Conservation (phyloP, 2,888 invertebrate genomes). For the Drosophila putrida region DNA sequence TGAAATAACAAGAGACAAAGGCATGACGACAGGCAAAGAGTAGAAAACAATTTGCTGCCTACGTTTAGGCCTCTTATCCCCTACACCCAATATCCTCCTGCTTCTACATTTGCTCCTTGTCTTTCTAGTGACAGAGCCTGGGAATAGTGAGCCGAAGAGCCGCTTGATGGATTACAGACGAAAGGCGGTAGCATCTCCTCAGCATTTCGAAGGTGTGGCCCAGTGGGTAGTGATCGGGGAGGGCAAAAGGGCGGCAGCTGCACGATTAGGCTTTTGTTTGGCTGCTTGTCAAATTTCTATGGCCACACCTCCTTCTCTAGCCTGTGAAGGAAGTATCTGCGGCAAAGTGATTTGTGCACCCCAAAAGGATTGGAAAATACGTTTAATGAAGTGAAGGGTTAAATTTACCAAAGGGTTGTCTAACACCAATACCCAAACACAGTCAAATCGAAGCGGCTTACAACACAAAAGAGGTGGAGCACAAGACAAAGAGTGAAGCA, state of each 20-base stretch:
- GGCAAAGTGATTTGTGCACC: conserved; percentile 72
- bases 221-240: background rate
- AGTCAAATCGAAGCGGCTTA: conserved; percentile 56
- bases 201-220: conserved; percentile 53
- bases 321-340: conserved; percentile 48
- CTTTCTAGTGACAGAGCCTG: conserved; percentile 60
- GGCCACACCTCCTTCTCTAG: conserved; percentile 59
- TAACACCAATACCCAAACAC: conserved; percentile 29
- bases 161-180: conserved; percentile 77
- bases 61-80: conserved; percentile 40
- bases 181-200: conserved; percentile 67
- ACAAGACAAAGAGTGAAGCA: conserved; percentile 34
- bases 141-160: conserved; percentile 51
- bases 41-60: conserved; percentile 75
- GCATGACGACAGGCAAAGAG: conserved; percentile 49
- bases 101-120: conserved; percentile 15
- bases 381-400: conserved; percentile 80
- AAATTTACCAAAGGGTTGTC: conserved; percentile 60
- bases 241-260: conserved; percentile 45
- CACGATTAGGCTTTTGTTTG: conserved; percentile 80
- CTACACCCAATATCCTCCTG: background rate
- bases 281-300: conserved; percentile 74
- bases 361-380: conserved; percentile 70
- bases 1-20: conserved; percentile 42
- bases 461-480: conserved; percentile 54